Evolutionary conservation across 1,140 invertebrate genomes (phyloP).

Genomic region (Latrodectus geometricus): DNA sequence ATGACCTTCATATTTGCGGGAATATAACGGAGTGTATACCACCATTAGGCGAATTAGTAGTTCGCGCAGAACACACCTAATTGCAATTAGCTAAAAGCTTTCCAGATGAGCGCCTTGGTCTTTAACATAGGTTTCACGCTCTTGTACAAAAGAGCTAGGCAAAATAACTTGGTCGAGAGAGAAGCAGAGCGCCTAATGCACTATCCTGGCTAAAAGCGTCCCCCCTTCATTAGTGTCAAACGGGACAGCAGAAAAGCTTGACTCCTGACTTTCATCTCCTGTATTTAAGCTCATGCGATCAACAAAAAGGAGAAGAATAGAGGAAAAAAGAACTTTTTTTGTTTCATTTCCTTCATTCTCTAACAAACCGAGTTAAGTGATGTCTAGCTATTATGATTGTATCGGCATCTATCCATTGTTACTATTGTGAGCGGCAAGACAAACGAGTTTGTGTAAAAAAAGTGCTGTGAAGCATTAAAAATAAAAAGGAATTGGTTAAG

Average conservation of each 20-base stretch:
- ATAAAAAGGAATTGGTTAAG: too few species aligned
- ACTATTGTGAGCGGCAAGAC: not conserved
- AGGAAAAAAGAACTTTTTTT: not conserved
- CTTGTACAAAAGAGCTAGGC: conserved; percentile 2
- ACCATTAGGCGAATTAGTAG: conserved; percentile 48
- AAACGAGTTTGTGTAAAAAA: too few species aligned
- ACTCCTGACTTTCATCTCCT: conserved; percentile 4
- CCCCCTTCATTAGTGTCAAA: conserved; percentile 37
- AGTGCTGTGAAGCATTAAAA: too few species aligned
- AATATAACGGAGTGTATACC: conserved; percentile 3
- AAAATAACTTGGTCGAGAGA: not conserved
- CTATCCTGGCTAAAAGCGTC: conserved; percentile 19
- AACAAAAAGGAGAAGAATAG: not conserved
- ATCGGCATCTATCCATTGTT: not conserved
- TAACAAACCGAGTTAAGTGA: conserved; percentile 8
- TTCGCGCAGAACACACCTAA: conserved; percentile 34
- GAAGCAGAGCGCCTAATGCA: conserved; percentile 39
- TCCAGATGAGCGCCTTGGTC: conserved; percentile 11
- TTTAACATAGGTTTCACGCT: conserved; percentile 44
- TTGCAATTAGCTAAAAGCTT: conserved; percentile 59
- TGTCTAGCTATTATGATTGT: not conserved
- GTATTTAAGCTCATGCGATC: not conserved
- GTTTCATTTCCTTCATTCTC: not conserved
- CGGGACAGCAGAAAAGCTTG: not conserved
- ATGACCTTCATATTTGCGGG: not conserved